Base-by-base conservation (phyloP, 2,113 vertebrate genomes). In the Felis chaus region DNA sequence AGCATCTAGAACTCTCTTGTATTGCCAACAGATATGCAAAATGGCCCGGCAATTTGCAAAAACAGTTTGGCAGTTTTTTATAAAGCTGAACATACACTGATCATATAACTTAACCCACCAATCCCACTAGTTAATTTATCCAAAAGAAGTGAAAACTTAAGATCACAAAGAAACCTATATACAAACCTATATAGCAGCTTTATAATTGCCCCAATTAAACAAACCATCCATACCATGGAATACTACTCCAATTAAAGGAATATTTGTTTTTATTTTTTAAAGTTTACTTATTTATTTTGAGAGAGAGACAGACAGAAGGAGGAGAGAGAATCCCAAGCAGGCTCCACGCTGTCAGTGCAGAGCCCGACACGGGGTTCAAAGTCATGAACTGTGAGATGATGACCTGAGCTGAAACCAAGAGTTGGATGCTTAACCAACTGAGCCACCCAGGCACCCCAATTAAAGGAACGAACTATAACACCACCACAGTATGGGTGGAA, bases 91-190 rank as follows among this genome's bases (percentile, higher is more conserved):
- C 31, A 69, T 65, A 76, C n/a, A 79, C 11, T 86, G 61, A 85
- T 7, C 25, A 31, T 41, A 48, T 93, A 48, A 93, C n/a, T 53
- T 93, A 39, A 93, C 50, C 53, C 63, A 96, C 84, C 39, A 91
- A 74, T 48, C 48, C 39, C 23, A 81, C 65, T 48, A 81, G 25
- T 80, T 85, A 85, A 85, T 36, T 83, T 91, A 81, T 45, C 25
- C 65, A 61, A 95, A 93, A 88, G 27, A 83, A 91, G 91, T 27
- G n/a, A 83, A 91, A 95, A 89, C 6, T 39, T 65, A 84, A 14
- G 45, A 61, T 91, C n/a, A 80, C 41, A 65, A 50, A 95, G 88
- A 66, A 66, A 69, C n/a, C 36, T 74, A 79, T 63, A 92, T 21
- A 15, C 48, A 97, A 92, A 92, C 57, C 27, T 50, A 82, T 89